Conservation (phyloP, 2,888 invertebrate genomes). For the Erannis defoliaria region DNA sequence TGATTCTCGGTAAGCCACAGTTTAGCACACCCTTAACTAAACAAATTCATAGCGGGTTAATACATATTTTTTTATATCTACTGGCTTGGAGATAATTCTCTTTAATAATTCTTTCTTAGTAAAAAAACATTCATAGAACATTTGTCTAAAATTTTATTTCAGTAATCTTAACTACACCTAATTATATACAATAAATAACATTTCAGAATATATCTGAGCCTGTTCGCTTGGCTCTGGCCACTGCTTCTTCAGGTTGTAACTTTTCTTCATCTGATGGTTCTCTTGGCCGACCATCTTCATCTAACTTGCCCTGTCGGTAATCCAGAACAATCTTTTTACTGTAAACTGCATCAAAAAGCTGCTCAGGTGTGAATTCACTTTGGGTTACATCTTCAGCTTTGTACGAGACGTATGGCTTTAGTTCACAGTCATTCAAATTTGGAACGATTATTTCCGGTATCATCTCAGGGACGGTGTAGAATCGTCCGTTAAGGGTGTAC, state of each 20-base stretch:
- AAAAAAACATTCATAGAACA: neutral
- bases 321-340: slow-evolving; percentile 92
- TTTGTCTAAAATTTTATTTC: slow-evolving; percentile 46
- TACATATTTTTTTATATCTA: too few relatives aligned
- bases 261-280: slow-evolving; percentile 91
- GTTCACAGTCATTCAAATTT: slow-evolving; percentile 91
- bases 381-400: slow-evolving; percentile 91
- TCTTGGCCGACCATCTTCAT: slow-evolving; percentile 88
- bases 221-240: slow-evolving; percentile 89
- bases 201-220: slow-evolving; percentile 93
- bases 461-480: slow-evolving; percentile 92
- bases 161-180: slow-evolving; percentile 51
- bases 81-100: too few relatives aligned
- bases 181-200: slow-evolving; percentile 45
- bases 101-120: neutral
- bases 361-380: slow-evolving; percentile 93
- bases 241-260: slow-evolving; percentile 91
- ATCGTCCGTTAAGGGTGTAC: slow-evolving; percentile 83
- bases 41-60: too few relatives aligned
- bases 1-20: too few relatives aligned
- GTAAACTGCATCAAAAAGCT: slow-evolving; percentile 94
- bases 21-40: too few relatives aligned
- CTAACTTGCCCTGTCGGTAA: slow-evolving; percentile 90
- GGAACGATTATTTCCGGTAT: slow-evolving; percentile 97
- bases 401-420: slow-evolving; percentile 98